These are phyloP conservation scores for Caenorhabditis tropicalis DNA, from an alignment of 1,140 invertebrate genomes.

Conservation along the genomic window DNA sequence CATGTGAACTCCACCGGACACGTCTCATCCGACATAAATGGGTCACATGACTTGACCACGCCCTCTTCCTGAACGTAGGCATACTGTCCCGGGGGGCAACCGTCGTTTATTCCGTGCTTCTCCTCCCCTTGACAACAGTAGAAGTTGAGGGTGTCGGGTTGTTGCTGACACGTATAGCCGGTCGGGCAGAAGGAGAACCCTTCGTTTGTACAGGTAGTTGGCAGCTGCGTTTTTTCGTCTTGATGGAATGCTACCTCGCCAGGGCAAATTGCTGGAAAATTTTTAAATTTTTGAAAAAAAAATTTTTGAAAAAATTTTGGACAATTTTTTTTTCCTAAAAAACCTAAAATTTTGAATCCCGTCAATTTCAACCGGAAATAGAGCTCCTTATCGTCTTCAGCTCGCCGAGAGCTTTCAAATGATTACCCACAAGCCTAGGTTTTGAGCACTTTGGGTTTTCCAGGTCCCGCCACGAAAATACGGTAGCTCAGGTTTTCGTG, in stretches of 20 bases:
- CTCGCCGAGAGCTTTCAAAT: neutral
- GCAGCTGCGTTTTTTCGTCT: constrained; percentile 49
- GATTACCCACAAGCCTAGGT: neutral
- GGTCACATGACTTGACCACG: constrained; percentile 46
- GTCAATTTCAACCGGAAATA: too few relatives aligned
- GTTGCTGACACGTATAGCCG: constrained; percentile 49
- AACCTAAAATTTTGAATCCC: neutral
- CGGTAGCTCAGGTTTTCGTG: too few relatives aligned
- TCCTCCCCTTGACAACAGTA: constrained; percentile 48
- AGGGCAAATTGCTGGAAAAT: constrained; percentile 55
- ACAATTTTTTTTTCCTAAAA: too few relatives aligned
- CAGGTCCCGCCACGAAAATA: too few relatives aligned
- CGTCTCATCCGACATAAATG: constrained; percentile 40
- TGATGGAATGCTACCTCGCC: constrained; percentile 40
- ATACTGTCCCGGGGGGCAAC: constrained; percentile 52
- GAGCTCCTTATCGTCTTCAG: neutral
- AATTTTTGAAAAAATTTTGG: too few relatives aligned
- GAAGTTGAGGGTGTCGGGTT: constrained; percentile 49
- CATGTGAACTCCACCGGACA: constrained; percentile 55
- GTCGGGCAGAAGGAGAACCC: constrained; percentile 51
- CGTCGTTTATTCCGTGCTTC: constrained; percentile 48
- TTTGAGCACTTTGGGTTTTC: neutral
- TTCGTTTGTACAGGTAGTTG: constrained; percentile 48
- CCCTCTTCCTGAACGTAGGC: constrained; percentile 50
- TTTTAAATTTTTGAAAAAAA: too few relatives aligned